Evolutionary conservation across 2,888 invertebrate species (phyloP).

Genomic region (Cyclophora albipunctata): DNA sequence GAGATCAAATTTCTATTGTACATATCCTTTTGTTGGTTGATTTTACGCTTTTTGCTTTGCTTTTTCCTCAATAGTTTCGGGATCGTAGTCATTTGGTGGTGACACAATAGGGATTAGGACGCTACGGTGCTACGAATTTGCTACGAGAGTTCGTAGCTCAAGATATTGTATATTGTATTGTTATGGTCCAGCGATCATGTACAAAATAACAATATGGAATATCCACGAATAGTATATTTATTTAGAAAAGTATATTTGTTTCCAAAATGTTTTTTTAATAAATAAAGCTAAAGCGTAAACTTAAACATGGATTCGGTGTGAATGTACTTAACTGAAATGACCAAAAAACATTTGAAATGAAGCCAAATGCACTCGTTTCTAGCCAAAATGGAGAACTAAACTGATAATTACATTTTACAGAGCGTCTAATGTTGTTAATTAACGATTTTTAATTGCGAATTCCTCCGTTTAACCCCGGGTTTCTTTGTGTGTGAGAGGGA

Average conservation of each 20-base stretch:
- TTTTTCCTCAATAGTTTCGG: constrained; percentile 20
- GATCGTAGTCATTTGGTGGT: constrained; percentile 19
- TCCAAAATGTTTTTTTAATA: no score
- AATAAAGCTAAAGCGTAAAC: no score
- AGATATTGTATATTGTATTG: neutral
- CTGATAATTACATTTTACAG: constrained; percentile 3
- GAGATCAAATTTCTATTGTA: constrained; percentile 2
- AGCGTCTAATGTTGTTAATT: constrained; percentile 31
- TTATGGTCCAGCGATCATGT: no score
- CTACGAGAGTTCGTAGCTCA: constrained; percentile 13
- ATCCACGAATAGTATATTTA: no score
- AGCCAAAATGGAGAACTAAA: neutral
- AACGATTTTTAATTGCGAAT: constrained; percentile 45
- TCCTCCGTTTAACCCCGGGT: constrained; percentile 25
- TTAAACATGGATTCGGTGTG: no score
- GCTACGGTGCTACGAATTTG: constrained; percentile 12
- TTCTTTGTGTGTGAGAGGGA: constrained; percentile 26
- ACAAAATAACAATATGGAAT: no score
- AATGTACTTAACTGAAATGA: no score
- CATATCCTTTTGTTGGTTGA: constrained; percentile 12
- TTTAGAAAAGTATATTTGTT: no score
- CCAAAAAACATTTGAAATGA: neutral
- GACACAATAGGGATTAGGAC: constrained; percentile 18
- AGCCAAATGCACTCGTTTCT: neutral
- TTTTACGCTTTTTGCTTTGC: constrained; percentile 16